Conservation (phyloP, 1,140 invertebrate genomes). For the Agraylea sexmaculata region DNA sequence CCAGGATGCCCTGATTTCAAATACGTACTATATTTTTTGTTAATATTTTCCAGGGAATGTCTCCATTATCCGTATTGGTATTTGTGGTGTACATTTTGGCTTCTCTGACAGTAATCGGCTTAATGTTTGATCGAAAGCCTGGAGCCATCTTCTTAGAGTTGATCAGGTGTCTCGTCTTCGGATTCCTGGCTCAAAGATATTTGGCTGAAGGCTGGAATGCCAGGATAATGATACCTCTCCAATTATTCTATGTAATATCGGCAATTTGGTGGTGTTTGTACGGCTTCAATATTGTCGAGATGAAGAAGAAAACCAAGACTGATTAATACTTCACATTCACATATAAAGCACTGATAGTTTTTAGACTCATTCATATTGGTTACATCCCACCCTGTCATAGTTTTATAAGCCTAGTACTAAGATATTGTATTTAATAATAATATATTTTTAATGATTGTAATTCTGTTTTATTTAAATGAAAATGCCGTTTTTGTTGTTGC, state of each 20-base stretch:
- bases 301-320: conserved; percentile 15
- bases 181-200: conserved; percentile 17
- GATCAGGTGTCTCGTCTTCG: conserved; percentile 39
- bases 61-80: conserved; percentile 40
- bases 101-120: conserved; percentile 54
- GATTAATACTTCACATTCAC: too few relatives aligned
- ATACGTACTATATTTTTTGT: too few relatives aligned
- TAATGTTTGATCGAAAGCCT: conserved; percentile 51
- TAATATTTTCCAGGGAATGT: conserved; percentile 44
- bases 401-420: too few relatives aligned
- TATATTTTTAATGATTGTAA: too few relatives aligned
- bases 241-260: conserved; percentile 16
- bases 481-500: too few relatives aligned
- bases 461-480: too few relatives aligned
- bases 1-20: too few relatives aligned
- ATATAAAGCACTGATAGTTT: too few relatives aligned
- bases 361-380: too few relatives aligned
- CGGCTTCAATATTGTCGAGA: conserved; percentile 17
- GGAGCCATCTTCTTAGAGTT: conserved; percentile 43
- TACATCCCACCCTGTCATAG: too few relatives aligned
- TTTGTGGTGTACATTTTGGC: conserved; percentile 52
- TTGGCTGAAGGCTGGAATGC: conserved; percentile 4
- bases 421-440: too few relatives aligned
- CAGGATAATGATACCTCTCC: conserved; percentile 12
- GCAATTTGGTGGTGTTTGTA: conserved; percentile 19